Evolutionary conservation across 2,797 vertebrate species (phyloP), one percentile per base, ranked within the genome.

Genomic region (Podarcis siculus): DNA sequence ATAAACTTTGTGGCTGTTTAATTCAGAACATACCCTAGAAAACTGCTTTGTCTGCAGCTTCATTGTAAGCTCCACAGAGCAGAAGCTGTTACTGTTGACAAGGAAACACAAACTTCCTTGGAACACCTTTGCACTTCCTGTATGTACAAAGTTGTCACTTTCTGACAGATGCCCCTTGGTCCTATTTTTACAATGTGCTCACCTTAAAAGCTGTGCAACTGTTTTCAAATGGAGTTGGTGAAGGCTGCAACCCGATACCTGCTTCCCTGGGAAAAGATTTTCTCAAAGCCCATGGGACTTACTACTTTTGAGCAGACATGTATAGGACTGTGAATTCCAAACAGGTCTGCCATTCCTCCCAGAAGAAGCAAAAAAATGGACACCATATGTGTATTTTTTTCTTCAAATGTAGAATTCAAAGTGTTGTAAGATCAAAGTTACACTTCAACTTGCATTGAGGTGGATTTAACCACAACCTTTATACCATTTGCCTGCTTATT

Each of bases 21-120:
- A 92, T 85, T 75, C 10, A 58, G 83, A 87, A 79, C 5, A 13
- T 2, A 66, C 7, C 3, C 49, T 85, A 85, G 17, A 87, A 91
- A 30, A 0, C 58, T 25, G 1, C 73, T 32, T 87, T 67, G n/a
- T 9, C 5, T 86, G 0, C 45, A 10, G 75, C 58, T 86, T 69
- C 77, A 15, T 77, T 3, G 7, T 3, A 0, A 55, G n/a, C 39
- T 3, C 86, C 37, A 55, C 35, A 87, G 84, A 8, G 12, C 81
- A 79, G 12, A 39, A 17, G 19, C 79, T 32, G 37, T 88, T 35
- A 35, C 42, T 27, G 86, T 87, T 89, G 76, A 61, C 9, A 67
- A 0, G 71, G 1, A 80, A 67, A 89, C 90, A 78, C 55, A 61
- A 88, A 76, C 0, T 9, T 39, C 49, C 83, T 80, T 58, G 42